Evolutionary conservation across 2,113 vertebrate species (phyloP), one percentile per base, ranked within the genome.

Genomic region (Centropus bengalensis): DNA sequence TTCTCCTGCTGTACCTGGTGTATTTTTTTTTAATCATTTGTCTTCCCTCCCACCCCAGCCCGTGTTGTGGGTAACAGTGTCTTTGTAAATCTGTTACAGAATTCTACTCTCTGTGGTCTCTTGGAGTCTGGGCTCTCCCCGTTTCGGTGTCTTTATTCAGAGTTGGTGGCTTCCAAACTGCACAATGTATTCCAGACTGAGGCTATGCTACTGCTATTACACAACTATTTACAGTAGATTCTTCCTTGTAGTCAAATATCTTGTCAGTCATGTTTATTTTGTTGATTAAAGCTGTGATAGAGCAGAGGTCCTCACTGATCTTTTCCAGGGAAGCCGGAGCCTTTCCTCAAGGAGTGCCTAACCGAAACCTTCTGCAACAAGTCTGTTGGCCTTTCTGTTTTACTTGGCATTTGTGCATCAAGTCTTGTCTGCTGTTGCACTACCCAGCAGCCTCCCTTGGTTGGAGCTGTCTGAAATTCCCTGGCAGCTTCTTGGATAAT

Each of bases 271-370:
- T 90, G 59, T 95, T 93, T 95, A 9, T 55, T 94, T 83, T 93
- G 88, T 77, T 88, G 83, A 67, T 83, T 66, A 93, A 91, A 92
- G 64, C 86, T 54, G 83, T 64, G 80, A 86, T 64, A 87, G 93
- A 79, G 54, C 51, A 45, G 67, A 82, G 59, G 5, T 94, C 74
- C 52, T 62, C 28, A 15, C 59, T 87, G 73, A 88, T 60, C 64
- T 71, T 80, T 85, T 93, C 63, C 13, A 73, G 58, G 62, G 67
- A 45, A 82, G 58, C 87, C 78, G 30, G 32, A 68, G 32, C 54
- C 42, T 95, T 96, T 94, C 88, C 55, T 93, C 32, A 51, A 83
- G 90, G 59, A 93, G 67, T 63, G 85, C 14, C 75, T 51, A 23
- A 32, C 71, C 6, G 26, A 88, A 73, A 32, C 67, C 32, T 89